Base-by-base conservation (phyloP, 92 coral and sea anemone species). In the Meandrina meandrites region DNA sequence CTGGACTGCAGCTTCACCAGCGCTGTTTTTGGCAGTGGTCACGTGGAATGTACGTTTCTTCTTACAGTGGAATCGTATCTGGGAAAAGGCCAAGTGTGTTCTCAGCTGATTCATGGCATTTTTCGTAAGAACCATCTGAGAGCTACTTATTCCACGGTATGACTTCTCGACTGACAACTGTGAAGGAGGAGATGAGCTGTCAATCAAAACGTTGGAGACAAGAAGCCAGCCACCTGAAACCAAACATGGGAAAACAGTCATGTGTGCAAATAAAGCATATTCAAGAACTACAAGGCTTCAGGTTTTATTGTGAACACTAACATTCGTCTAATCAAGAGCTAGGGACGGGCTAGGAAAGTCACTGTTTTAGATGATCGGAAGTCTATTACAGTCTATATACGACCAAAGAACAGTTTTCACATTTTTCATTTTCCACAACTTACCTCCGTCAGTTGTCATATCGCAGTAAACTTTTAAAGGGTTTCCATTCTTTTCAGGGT, bases 161-260 rank as follows among this genome's bases (percentile, higher is more conserved):
- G 86, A 81, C 4, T 82, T 74, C 8, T 81, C 73, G 0, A 68
- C 75, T 17, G 76, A 14, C 35, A 64, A 36, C 10, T n/a, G 16
- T 15, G 56, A 35, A 34, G 58, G 85, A 2, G 34, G 10, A n/a
- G 48, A 21, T 11, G 85, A 74, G 6, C 78, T 76, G 22, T 28
- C 74, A 31, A 81, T 62, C 17, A 88, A 81, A 31, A 54, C 7
- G 54, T 58, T 76, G 17, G 87, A 81, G 45, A 88, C 82, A 31
- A 88, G 45, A 28, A 81, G 79, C 90, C 90, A 88, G 19, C 90
- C 90, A 22, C 90, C 90, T 87, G 34, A 13, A 66, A 30, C 1
- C 37, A 32, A 18, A 66, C 19, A 66, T 7, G 22, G n/a, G 18
- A 18, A 2, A 18, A 17, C n/a, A 3, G n/a, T 57, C 64, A 57